These are phyloP conservation scores for Drosophila greeni DNA, from an alignment of 2,888 invertebrate genomes.

Conservation along the genomic window DNA sequence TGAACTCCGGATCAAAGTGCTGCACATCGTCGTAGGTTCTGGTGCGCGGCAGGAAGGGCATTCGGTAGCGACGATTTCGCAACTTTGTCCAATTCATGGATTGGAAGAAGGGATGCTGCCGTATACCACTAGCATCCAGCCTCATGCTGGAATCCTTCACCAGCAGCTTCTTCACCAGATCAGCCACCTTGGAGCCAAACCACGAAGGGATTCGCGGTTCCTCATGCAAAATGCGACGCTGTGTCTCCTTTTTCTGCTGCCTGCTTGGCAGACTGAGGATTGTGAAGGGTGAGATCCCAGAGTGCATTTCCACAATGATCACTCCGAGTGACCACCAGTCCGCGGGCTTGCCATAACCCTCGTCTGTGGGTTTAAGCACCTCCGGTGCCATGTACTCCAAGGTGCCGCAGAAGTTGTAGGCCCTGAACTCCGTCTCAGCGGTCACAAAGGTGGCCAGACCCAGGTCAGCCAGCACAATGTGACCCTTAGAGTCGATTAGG, in stretches of 20 bases:
- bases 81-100: conserved; percentile 90
- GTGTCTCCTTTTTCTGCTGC: no score
- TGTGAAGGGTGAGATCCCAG: conserved; percentile 72
- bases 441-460: conserved; percentile 95
- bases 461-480: conserved; percentile 97
- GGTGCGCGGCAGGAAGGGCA: conserved; percentile 90
- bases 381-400: conserved; percentile 99
- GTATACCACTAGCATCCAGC: conserved; percentile 91
- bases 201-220: conserved; percentile 92
- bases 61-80: conserved; percentile 86
- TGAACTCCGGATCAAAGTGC: no score
- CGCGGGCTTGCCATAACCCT: conserved; percentile 97
- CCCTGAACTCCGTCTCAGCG: conserved; percentile 84
- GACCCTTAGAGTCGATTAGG: conserved; percentile 94
- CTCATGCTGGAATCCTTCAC: conserved; percentile 93
- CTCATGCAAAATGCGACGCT: conserved; percentile 82
- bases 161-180: conserved; percentile 89
- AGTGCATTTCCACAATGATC: conserved; percentile 95
- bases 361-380: conserved; percentile 88
- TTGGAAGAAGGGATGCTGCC: conserved; percentile 91
- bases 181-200: conserved; percentile 83
- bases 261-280: no score
- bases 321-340: conserved; percentile 99
- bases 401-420: conserved; percentile 99
- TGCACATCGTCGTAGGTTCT: no score